phyloP scores from a whole-genome alignment of 2,113 vertebrate genomes.

The Tylochromis polylepis region DNA sequence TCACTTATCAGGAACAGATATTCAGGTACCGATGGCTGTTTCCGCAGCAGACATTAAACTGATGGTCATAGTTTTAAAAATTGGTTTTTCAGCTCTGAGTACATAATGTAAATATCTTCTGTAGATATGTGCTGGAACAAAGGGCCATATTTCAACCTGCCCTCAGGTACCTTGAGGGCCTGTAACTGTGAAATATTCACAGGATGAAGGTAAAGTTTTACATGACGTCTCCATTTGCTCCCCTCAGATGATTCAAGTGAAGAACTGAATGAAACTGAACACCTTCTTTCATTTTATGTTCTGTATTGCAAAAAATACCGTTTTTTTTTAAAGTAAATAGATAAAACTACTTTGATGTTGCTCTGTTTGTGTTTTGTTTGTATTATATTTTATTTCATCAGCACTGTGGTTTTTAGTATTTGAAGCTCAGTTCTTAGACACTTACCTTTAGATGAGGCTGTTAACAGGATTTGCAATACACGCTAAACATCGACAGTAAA shows the following conservation, averaged over 20 bases:
- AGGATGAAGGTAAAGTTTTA: not conserved
- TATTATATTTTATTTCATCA: not conserved
- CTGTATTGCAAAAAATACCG: not conserved
- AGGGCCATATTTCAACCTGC: not conserved
- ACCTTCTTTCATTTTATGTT: not conserved
- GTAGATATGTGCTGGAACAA: not conserved
- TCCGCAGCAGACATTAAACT: not conserved
- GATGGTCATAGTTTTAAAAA: not conserved
- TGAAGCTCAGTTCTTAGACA: not conserved
- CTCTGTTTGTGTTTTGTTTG: not conserved
- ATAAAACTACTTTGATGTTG: not conserved
- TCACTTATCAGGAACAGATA: accelerated
- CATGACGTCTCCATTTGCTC: not conserved
- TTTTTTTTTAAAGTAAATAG: accelerated
- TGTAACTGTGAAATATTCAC: not conserved
- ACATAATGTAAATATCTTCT: accelerated
- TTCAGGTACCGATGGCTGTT: accelerated
- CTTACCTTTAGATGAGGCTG: accelerated
- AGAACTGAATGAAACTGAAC: not conserved
- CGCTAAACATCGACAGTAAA: accelerated
- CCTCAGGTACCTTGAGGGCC: accelerated
- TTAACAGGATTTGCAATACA: not conserved
- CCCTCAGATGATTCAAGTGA: accelerated
- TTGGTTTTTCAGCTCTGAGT: not conserved
- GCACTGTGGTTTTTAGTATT: not conserved